Evolutionary conservation across 2,888 invertebrate species (phyloP).

Genomic region (Sisyra terminalis): DNA sequence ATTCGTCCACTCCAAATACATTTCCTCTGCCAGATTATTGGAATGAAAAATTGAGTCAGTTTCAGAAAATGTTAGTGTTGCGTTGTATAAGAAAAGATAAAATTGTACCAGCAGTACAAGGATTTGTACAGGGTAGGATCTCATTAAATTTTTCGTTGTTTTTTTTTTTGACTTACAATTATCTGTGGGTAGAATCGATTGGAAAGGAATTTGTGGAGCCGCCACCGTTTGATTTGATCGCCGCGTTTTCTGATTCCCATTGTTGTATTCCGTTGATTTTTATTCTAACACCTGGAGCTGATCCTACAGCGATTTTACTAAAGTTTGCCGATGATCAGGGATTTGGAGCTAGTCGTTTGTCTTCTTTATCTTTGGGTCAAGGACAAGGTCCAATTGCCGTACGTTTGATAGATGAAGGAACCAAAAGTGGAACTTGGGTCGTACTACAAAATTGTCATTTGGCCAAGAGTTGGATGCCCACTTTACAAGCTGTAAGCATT

Average conservation of each 20-base stretch:
- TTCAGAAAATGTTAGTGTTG: slow-evolving; percentile 63
- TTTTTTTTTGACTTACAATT: neutral
- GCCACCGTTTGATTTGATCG: slow-evolving; percentile 72
- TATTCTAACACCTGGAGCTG: slow-evolving; percentile 82
- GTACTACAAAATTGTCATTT: slow-evolving; percentile 91
- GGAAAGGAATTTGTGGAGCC: slow-evolving; percentile 74
- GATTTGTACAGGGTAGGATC: slow-evolving; percentile 41
- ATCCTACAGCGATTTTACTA: slow-evolving; percentile 76
- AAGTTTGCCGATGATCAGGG: slow-evolving; percentile 90
- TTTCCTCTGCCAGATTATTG: slow-evolving; percentile 53
- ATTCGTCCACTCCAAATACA: slow-evolving; percentile 60
- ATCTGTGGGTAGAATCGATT: neutral
- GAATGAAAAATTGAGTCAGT: slow-evolving; percentile 38
- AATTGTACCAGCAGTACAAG: slow-evolving; percentile 61
- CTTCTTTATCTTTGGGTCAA: slow-evolving; percentile 78
- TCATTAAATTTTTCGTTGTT: neutral
- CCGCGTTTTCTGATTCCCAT: slow-evolving; percentile 74
- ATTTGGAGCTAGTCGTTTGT: slow-evolving; percentile 58
- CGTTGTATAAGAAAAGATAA: slow-evolving; percentile 79
- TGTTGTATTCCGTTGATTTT: slow-evolving; percentile 78
- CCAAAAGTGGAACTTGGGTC: slow-evolving; percentile 79
- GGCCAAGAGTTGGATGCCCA: slow-evolving; percentile 89
- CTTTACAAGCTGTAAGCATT: slow-evolving; percentile 57
- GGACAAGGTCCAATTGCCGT: slow-evolving; percentile 87
- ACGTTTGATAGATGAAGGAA: slow-evolving; percentile 69